phyloP scores from a whole-genome alignment of 2,797 vertebrate species.

The Ataeniobius toweri region DNA sequence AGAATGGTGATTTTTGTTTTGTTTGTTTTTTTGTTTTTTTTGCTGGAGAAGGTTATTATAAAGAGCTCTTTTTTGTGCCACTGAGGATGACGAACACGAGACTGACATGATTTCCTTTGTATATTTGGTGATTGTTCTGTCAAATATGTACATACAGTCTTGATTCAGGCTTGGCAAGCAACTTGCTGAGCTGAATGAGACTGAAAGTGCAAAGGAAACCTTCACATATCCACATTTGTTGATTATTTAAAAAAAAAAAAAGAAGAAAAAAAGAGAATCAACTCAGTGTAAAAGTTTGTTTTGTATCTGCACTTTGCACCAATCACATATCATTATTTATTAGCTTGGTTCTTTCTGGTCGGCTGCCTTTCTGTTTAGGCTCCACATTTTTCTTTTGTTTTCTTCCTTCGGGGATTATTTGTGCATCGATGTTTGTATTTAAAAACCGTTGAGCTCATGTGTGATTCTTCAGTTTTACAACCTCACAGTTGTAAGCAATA shows the following conservation, averaged over 20 bases:
- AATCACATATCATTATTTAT: slow-evolving; percentile 99
- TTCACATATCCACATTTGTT: slow-evolving; percentile 89
- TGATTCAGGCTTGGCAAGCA: slow-evolving; percentile 92
- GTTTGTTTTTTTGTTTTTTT: slow-evolving; percentile 58
- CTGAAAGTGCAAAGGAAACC: slow-evolving; percentile 80
- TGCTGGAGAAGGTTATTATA: slow-evolving; percentile 55
- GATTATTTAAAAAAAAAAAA: slow-evolving; percentile 84
- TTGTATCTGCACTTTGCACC: slow-evolving; percentile 99
- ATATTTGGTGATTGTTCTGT: slow-evolving; percentile 99
- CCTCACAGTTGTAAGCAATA: slow-evolving; percentile 98
- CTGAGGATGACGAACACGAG: slow-evolving; percentile 67
- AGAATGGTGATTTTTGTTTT: slow-evolving; percentile 59
- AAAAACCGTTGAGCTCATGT: slow-evolving; percentile 82
- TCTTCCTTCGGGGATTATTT: slow-evolving; percentile 87
- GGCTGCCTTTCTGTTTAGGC: slow-evolving; percentile 74
- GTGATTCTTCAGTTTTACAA: slow-evolving; percentile 93
- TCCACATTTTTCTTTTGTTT: slow-evolving; percentile 73
- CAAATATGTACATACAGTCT: slow-evolving; percentile 99
- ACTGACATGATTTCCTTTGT: slow-evolving; percentile 92
- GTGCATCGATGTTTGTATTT: slow-evolving; percentile 99
- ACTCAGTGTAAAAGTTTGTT: slow-evolving; percentile 89
- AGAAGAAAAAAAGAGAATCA: slow-evolving; percentile 68
- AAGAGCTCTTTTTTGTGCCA: slow-evolving; percentile 63
- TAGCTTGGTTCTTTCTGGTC: slow-evolving; percentile 84
- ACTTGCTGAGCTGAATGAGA: slow-evolving; percentile 87